Evolutionary conservation across 2,113 vertebrate genomes (phyloP), one percentile per base, ranked within the genome.

Genomic region (Solenodon paradoxus): DNA sequence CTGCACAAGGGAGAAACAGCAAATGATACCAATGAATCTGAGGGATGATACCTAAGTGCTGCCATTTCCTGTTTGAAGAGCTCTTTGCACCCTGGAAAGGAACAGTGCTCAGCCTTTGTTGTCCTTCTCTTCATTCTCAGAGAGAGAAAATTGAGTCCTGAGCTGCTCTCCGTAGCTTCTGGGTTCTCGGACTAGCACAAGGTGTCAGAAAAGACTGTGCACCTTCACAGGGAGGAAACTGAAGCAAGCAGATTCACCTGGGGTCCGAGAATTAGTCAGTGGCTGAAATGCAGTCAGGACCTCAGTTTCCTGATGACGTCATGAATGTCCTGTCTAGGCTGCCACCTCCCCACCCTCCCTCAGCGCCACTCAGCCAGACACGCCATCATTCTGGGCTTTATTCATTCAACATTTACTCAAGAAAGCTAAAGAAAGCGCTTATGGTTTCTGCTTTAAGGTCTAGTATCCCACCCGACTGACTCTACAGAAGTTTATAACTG

Each of bases 231-330:
- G 72, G 35, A 77, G 35, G 71, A 63, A 86, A 78, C 0, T 0
- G 61, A 78, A 66, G 45, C 0, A 0, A 9, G 26, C 24, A 57
- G 16, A 17, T 0, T 0, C 2, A 2, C 13, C 17, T 20, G 19
- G 3, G 86, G 71, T 96, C 66, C 45, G 77, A 69, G 11, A 78
- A 32, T 0, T 0, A 63, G 47, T 24, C 30, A 72, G 42, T 47
- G 87, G 38, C 5, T 12, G 61, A 71, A 0, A 2, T 42, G 20
- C 47, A 55, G 78, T 57, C 61, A 0, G 0, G 16, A n/a, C 42
- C 17, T 47, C 38, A 49, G n/a, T 88, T 71, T 83, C 22, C 71
- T 68, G 1, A 16, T 35, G 30, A 24, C 16, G 3, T 64, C 2
- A 6, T 45, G 3, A 0, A 7, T 75, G 42, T 38, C 85, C 45